phyloP scores from a whole-genome alignment of 2,113 vertebrate genomes.

The Pachyramphus minor region DNA sequence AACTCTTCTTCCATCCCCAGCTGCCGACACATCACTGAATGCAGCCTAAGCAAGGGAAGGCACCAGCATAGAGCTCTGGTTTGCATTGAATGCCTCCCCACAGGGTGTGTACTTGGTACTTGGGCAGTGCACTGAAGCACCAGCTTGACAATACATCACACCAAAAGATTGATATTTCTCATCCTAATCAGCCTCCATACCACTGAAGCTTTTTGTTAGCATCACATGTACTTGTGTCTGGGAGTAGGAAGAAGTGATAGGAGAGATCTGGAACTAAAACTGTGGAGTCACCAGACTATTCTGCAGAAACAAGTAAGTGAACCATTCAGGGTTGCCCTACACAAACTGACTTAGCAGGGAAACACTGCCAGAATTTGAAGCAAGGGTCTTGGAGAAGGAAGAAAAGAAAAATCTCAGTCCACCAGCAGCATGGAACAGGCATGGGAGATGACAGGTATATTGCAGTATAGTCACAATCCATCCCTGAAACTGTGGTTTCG shows the following conservation, averaged over 20 bases:
- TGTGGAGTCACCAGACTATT: background rate
- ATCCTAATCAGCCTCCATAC: background rate
- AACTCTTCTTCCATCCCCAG: background rate
- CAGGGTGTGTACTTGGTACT: background rate
- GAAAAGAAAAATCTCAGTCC: background rate
- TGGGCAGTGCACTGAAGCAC: background rate
- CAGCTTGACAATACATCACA: background rate
- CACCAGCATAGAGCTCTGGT: background rate
- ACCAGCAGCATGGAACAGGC: background rate
- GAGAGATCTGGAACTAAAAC: background rate
- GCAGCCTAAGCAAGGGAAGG: background rate
- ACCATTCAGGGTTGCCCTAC: background rate
- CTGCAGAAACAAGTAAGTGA: background rate
- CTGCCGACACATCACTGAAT: background rate
- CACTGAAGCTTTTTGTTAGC: background rate
- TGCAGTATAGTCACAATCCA: background rate
- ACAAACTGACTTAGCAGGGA: background rate
- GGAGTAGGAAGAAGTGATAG: background rate
- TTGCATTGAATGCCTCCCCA: background rate
- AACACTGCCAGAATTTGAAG: background rate
- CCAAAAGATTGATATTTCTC: background rate
- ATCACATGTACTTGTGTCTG: background rate
- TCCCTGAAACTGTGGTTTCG: background rate
- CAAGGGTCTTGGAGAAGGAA: background rate
- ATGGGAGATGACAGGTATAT: background rate